Evolutionary conservation across 2,797 vertebrate genomes (phyloP).

Genomic region (Enteromius trimaculatus): DNA sequence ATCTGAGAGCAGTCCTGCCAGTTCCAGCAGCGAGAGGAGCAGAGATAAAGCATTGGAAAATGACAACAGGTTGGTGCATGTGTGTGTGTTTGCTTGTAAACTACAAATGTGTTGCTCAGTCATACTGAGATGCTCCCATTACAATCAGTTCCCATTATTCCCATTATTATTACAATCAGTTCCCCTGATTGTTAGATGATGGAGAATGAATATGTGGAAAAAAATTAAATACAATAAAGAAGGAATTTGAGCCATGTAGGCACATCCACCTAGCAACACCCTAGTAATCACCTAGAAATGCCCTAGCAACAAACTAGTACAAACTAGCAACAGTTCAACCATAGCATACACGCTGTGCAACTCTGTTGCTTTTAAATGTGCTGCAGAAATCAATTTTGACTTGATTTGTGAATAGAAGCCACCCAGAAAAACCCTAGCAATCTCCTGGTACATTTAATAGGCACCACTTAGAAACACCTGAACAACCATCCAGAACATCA

Average conservation of each 20-base stretch:
- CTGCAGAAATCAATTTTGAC: too few relatives aligned
- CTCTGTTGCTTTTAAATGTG: too few relatives aligned
- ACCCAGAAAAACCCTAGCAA: not conserved
- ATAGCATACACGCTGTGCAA: too few relatives aligned
- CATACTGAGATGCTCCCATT: not conserved
- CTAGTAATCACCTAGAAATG: not conserved
- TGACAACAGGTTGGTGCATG: constrained; percentile 83
- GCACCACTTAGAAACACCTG: not conserved
- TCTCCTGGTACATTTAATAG: not conserved
- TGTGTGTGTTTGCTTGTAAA: not conserved
- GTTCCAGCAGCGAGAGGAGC: constrained; percentile 83
- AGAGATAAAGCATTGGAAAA: constrained; percentile 72
- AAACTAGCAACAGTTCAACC: not conserved
- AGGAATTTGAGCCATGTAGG: not conserved
- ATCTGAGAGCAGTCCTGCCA: constrained; percentile 90
- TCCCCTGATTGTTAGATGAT: not conserved
- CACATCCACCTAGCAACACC: not conserved
- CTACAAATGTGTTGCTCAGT: not conserved
- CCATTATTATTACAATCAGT: too few relatives aligned
- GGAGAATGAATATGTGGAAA: not conserved
- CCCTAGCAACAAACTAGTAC: not conserved
- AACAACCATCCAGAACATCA: not conserved
- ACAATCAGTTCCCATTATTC: not conserved
- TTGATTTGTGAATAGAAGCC: not conserved
- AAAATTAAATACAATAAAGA: not conserved